Evolutionary conservation across 1,140 invertebrate species (phyloP), one percentile per base, ranked within the genome.

Genomic region (Neomicropteryx cornuta): DNA sequence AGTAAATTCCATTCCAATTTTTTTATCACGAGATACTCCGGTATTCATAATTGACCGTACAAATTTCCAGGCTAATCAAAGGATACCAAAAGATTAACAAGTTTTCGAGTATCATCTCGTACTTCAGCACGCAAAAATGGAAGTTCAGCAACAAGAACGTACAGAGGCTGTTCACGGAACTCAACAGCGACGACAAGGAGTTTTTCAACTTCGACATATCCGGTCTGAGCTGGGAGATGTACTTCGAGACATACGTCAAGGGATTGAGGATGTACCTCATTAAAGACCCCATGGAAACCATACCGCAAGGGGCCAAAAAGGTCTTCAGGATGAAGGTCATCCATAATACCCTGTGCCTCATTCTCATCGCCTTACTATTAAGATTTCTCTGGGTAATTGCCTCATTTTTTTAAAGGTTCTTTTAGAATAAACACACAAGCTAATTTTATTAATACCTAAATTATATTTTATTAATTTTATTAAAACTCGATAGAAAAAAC

Each of bases 31-130:
- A n/a, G n/a, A n/a, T n/a, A n/a, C n/a, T n/a, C n/a, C n/a, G n/a
- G n/a, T n/a, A n/a, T n/a, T n/a, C n/a, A n/a, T n/a, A n/a, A n/a
- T n/a, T n/a, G n/a, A n/a, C n/a, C n/a, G n/a, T n/a, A n/a, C 18
- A 36, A 27, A 36, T 36, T 66, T 62, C 13, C 57, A 87, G 83
- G 57, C 71, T 87, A 68, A 63, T 76, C 20, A 75, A 76, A 50
- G 75, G 83, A 6, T 87, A 87, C 49, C 68, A 68, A 14, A 83
- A 82, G 55, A 75, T 89, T 27, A 70, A 79, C 39, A 78, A 81
- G 51, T 78, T 85, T 34, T 72, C 77, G 16, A 64, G 67, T 13
- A 75, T 77, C 3, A 62, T 87, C 13, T 70, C 77, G 24, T 87
- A 78, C 52, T 89, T 89, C 52, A 75, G 76, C 14, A 66, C 69